Evolutionary conservation across 2,113 vertebrate genomes (phyloP).

Genomic region (Chloroceryle aenea): DNA sequence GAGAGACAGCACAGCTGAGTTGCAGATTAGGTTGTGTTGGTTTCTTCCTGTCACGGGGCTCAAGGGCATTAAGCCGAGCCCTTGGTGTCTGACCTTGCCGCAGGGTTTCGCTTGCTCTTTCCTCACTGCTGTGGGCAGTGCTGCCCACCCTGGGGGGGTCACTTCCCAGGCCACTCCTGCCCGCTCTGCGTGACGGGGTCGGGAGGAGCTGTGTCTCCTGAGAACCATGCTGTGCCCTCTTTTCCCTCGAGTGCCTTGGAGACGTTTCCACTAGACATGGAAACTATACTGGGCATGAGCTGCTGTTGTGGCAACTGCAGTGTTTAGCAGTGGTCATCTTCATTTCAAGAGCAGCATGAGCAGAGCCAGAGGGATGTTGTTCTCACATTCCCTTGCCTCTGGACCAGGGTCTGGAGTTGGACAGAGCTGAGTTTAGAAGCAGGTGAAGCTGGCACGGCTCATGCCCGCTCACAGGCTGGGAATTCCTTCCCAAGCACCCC

Average conservation of each 20-base stretch:
- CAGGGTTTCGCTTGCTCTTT: not conserved
- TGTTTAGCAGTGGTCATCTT: slow-evolving; percentile 17
- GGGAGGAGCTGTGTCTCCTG: not conserved
- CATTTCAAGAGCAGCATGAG: not conserved
- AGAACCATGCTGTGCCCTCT: not conserved
- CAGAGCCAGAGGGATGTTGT: slow-evolving; percentile 24
- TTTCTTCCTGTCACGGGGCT: not conserved
- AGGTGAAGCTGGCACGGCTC: not conserved
- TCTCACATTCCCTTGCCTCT: slow-evolving; percentile 1
- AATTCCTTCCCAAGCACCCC: not conserved
- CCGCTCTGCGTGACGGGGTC: not conserved
- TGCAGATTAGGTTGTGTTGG: not conserved
- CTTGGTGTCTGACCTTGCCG: not conserved
- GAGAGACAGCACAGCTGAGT: not conserved
- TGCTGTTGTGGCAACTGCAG: slow-evolving; percentile 52
- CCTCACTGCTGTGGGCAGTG: fast-evolving
- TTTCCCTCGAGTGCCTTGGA: not conserved
- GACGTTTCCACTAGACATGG: not conserved
- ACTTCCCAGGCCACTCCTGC: not conserved
- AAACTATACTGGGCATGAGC: slow-evolving; percentile 43
- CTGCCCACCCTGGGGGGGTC: not conserved
- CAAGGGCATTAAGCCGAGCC: not conserved
- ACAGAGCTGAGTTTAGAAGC: slow-evolving; percentile 3
- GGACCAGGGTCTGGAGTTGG: not conserved
- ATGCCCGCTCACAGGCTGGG: not conserved